Percentiles rank a stretch among this genome's conserved stretches.
Evolutionary conservation across 2,113 vertebrate genomes (phyloP).

Genomic region (Catharus minimus): DNA sequence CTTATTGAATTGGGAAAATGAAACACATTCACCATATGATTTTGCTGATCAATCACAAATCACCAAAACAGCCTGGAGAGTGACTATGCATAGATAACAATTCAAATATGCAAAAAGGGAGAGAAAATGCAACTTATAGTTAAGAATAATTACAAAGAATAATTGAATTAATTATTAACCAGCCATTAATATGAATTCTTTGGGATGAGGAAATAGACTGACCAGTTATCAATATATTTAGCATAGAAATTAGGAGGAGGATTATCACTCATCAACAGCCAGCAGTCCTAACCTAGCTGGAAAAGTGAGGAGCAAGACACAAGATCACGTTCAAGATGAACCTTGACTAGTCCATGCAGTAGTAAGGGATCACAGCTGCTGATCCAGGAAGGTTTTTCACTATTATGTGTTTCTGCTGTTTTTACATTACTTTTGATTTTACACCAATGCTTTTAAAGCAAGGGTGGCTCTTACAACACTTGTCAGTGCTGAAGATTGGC

Average conservation of each 20-base stretch:
- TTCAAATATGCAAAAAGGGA: not conserved
- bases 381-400: not conserved
- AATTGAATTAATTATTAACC: not conserved
- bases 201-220: not conserved
- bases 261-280: not conserved
- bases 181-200: not conserved
- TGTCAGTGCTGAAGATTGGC: not conserved
- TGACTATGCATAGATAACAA: not conserved
- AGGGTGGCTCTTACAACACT: not conserved
- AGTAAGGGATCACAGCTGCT: not conserved
- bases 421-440: not conserved
- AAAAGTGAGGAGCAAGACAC: not conserved
- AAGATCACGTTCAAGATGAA: not conserved
- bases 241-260: not conserved
- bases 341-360: not conserved
- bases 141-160: not conserved
- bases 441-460: not conserved
- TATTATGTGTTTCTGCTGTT: not conserved
- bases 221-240: not conserved
- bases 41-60: conserved; percentile 16
- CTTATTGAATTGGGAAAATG: not conserved
- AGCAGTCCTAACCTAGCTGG: not conserved
- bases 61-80: not conserved
- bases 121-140: not conserved
- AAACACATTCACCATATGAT: not conserved